Percentiles rank a stretch among this genome's conserved stretches.
Conservation (phyloP, 1,140 invertebrate genomes). For the Himalopsyche phryganea region DNA sequence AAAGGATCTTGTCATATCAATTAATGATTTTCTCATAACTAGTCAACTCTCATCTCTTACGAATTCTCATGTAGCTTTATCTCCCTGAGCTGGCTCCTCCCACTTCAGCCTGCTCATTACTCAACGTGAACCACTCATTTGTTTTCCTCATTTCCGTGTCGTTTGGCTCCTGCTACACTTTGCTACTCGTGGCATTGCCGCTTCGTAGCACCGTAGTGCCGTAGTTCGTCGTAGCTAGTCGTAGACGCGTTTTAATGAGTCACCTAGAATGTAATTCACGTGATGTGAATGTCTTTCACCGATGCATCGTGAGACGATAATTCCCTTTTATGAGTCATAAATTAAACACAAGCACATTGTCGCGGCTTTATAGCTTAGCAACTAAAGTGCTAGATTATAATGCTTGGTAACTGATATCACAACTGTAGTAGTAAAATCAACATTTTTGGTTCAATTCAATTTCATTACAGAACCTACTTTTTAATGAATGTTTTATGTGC, state of each 20-base stretch:
- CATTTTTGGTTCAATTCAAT: too few species aligned
- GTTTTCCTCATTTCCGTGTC: constrained; percentile 32
- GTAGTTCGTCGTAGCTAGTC: too few species aligned
- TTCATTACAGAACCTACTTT: too few species aligned
- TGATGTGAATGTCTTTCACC: constrained; percentile 2
- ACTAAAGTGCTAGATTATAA: too few species aligned
- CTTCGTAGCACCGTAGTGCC: neutral
- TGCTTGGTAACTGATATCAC: too few species aligned
- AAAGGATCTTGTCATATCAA: too few species aligned
- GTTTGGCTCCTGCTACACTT: constrained; percentile 21
- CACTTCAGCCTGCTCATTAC: constrained; percentile 25
- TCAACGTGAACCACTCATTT: constrained; percentile 31
- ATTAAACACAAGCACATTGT: too few species aligned
- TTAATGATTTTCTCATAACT: too few species aligned
- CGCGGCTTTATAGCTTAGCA: too few species aligned
- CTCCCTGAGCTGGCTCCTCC: neutral
- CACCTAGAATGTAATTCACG: constrained; percentile 13
- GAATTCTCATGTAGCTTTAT: neutral
- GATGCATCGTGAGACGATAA: constrained; percentile 10
- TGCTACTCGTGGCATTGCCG: constrained; percentile 1
- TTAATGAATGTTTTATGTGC: too few species aligned
- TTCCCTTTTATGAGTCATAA: neutral
- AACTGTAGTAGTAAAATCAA: too few species aligned
- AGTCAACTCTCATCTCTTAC: neutral
- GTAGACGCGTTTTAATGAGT: constrained; percentile 21